Conservation (phyloP, 2,113 vertebrate species). For the Psittacus erithacus region DNA sequence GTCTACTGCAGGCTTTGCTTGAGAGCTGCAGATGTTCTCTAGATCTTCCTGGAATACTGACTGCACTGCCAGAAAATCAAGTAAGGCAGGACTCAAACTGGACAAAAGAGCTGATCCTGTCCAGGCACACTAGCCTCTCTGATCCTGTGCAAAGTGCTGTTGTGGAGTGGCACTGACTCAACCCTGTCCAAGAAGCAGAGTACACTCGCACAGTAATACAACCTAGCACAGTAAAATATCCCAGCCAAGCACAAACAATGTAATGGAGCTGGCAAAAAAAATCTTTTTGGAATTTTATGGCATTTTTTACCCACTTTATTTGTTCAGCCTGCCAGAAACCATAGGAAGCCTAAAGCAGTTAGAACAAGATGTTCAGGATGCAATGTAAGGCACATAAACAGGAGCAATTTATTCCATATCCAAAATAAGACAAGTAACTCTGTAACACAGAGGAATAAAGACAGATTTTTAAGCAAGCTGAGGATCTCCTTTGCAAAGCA, state of each 20-base stretch:
- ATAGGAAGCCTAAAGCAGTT: not conserved
- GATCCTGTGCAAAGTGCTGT: not conserved
- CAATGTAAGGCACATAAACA: not conserved
- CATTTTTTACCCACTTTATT: not conserved
- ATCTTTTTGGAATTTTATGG: not conserved
- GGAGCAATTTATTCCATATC: not conserved
- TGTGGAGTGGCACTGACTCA: not conserved
- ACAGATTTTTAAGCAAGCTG: not conserved
- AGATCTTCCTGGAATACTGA: not conserved
- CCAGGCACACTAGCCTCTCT: not conserved
- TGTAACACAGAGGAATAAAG: not conserved
- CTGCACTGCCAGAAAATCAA: not conserved
- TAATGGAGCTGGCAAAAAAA: slow-evolving; percentile 7
- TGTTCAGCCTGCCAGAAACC: slow-evolving; percentile 3
- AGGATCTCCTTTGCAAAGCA: not conserved
- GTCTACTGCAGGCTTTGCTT: not conserved
- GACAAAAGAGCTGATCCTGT: not conserved
- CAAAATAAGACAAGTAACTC: not conserved
- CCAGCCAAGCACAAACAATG: slow-evolving; percentile 1
- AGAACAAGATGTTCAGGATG: slow-evolving; percentile 19
- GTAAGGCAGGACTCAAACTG: not conserved
- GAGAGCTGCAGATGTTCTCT: not conserved
- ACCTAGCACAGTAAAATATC: not conserved
- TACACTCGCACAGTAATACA: not conserved
- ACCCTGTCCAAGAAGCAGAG: not conserved